Conservation (phyloP, 2,888 invertebrate species). For the Silvanus unidentatus region DNA sequence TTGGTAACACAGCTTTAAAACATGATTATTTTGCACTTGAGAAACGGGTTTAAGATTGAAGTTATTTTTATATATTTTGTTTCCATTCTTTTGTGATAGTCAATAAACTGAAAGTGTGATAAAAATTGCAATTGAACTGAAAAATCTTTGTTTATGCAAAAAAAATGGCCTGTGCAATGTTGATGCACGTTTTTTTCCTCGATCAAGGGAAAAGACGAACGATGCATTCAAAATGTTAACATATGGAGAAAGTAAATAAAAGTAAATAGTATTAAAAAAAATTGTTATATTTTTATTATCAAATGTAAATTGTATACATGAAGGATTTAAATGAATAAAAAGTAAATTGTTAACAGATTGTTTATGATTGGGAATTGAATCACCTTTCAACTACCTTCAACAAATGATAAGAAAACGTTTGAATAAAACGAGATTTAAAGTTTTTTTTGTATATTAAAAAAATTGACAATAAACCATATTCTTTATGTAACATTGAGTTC, state of each 20-base stretch:
- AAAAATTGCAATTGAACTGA: no score
- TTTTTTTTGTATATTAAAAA: constrained; percentile 47
- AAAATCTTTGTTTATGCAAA: no score
- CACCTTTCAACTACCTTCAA: no score
- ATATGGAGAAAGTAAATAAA: no score
- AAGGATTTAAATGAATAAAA: constrained; percentile 1
- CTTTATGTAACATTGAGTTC: constrained; percentile 43
- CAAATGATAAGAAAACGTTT: no score
- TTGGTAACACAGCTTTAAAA: constrained; percentile 5
- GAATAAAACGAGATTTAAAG: constrained; percentile 26
- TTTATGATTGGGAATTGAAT: background rate
- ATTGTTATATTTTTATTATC: constrained; percentile 5
- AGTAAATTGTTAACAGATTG: background rate
- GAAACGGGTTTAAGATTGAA: background rate
- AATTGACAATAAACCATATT: constrained; percentile 47
- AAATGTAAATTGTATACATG: constrained; percentile 2
- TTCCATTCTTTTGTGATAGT: constrained; percentile 4
- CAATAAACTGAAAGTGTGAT: no score
- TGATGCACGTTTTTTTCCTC: no score
- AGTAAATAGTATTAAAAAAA: background rate
- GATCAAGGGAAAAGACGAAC: no score
- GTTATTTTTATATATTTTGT: background rate
- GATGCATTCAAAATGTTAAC: no score
- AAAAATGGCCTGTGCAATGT: no score
- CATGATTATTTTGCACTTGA: background rate